phyloP scores from a whole-genome alignment of 2,113 vertebrate genomes.

The Ellobius talpinus region DNA sequence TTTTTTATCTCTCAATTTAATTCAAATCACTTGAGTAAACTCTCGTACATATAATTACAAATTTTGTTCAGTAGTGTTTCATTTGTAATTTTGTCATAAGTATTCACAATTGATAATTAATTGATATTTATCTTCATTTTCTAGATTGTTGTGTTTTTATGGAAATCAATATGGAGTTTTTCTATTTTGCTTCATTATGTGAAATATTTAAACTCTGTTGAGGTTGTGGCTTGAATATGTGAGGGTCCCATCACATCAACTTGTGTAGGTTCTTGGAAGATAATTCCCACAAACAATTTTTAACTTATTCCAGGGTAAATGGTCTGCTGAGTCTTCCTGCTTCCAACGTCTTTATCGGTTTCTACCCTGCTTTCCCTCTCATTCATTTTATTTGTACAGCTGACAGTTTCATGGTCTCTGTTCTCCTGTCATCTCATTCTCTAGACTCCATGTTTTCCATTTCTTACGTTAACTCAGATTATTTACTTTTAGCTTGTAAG shows the following conservation, averaged over 20 bases:
- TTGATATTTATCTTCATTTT: slow-evolving; percentile 15
- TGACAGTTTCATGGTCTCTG: background rate
- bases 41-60: background rate
- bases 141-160: background rate
- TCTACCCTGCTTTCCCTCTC: background rate
- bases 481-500: background rate
- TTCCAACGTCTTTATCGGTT: background rate
- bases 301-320: background rate
- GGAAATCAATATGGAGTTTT: slow-evolving; percentile 40
- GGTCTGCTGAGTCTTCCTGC: background rate
- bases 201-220: background rate
- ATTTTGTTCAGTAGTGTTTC: slow-evolving; percentile 19
- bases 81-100: slow-evolving; percentile 56
- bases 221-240: background rate
- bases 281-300: background rate
- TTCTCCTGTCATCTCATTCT: background rate
- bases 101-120: background rate
- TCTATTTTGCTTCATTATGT: background rate
- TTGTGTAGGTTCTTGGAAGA: background rate
- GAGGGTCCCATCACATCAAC: background rate
- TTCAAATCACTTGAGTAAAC: slow-evolving; percentile 6
- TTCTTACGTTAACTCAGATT: background rate
- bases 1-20: background rate
- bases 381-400: background rate
- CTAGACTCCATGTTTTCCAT: background rate